A percentile compares a stretch with the other conserved stretches of the same genome.
phyloP scores from a whole-genome alignment of 92 coral and sea anemone genomes.

The Meandrina meandrites region DNA sequence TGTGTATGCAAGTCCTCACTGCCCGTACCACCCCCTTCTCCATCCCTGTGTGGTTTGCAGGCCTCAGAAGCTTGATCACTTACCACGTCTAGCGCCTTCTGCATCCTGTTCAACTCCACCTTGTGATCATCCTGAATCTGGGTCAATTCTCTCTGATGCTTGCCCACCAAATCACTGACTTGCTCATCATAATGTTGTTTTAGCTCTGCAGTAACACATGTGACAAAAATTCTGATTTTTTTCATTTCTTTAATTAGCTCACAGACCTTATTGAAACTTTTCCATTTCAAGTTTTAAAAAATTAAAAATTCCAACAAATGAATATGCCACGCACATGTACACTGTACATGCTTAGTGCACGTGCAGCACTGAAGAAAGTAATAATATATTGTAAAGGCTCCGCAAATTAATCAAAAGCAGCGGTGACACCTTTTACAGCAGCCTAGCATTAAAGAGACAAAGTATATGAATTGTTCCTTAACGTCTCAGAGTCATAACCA shows the following conservation, averaged over 20 bases:
- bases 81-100: conserved; percentile 80
- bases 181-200: conserved; percentile 78
- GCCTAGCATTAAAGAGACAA: too few species aligned
- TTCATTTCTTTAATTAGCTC: not conserved
- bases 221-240: not conserved
- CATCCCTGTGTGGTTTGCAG: not conserved
- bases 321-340: too few species aligned
- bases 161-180: conserved; percentile 60
- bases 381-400: too few species aligned
- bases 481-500: not conserved
- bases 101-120: conserved; percentile 62
- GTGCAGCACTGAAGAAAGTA: too few species aligned
- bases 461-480: not conserved
- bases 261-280: too few species aligned
- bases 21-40: too few species aligned
- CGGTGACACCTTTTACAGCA: too few species aligned
- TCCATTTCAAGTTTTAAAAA: too few species aligned
- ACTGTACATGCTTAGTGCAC: too few species aligned
- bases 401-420: too few species aligned
- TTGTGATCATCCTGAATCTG: conserved; percentile 67
- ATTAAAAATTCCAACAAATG: too few species aligned
- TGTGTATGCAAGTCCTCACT: too few species aligned
- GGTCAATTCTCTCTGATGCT: conserved; percentile 71
- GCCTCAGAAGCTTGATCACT: not conserved
- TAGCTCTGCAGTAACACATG: conserved; percentile 56